These are phyloP conservation scores for Lordiphosa collinella DNA, from an alignment of 1,140 invertebrate genomes.

Conservation along the genomic window DNA sequence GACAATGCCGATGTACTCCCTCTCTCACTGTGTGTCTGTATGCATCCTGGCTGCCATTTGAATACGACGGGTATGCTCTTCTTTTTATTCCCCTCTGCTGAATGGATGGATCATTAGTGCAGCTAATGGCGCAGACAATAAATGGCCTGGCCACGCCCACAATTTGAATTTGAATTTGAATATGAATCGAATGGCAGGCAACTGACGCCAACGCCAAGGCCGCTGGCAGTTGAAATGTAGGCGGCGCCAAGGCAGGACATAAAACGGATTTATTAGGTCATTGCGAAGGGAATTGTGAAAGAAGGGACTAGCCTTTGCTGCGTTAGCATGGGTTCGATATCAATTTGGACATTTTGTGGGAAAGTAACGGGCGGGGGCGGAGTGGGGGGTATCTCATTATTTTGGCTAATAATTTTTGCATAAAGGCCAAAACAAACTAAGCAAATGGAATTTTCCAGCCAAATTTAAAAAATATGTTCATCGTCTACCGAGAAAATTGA, in stretches of 20 bases:
- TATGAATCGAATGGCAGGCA: constrained; percentile 51
- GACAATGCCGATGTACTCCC: constrained; percentile 57
- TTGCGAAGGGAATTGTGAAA: constrained; percentile 17
- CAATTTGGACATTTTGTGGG: constrained; percentile 1
- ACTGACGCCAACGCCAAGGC: not conserved
- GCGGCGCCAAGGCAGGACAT: constrained; percentile 69
- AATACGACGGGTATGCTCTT: constrained; percentile 32
- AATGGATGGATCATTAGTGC: constrained; percentile 77
- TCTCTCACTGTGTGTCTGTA: constrained; percentile 23
- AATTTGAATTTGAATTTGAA: constrained; percentile 65
- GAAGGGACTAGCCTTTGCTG: constrained; percentile 20
- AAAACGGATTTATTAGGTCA: constrained; percentile 75
- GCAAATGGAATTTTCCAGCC: constrained; percentile 31
- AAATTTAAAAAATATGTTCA: not conserved
- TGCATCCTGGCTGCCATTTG: constrained; percentile 38
- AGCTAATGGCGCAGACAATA: constrained; percentile 75
- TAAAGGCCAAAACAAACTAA: constrained; percentile 47
- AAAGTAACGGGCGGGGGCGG: not conserved
- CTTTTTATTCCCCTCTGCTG: constrained; percentile 26
- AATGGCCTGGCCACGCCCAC: constrained; percentile 62
- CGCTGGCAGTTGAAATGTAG: constrained; percentile 51
- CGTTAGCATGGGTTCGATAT: constrained; percentile 45
- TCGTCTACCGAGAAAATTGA: constrained; percentile 40
- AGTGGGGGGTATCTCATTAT: constrained; percentile 34
- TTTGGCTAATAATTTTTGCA: constrained; percentile 48